phyloP scores from a whole-genome alignment of 2,113 vertebrate genomes.

The Oncorhynchus kisutch region DNA sequence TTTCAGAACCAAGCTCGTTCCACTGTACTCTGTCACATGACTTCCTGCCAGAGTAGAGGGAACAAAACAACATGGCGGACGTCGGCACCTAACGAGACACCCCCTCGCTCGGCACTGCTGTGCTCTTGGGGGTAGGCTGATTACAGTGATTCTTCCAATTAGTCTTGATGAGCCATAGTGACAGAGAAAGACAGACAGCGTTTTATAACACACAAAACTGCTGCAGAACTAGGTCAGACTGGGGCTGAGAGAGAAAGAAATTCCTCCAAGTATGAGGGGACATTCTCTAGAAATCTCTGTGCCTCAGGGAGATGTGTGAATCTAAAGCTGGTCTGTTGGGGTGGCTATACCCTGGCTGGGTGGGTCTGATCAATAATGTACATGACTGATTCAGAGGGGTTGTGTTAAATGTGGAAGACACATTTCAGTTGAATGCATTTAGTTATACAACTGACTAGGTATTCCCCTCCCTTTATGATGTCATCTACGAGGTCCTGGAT shows the following conservation, averaged over 20 bases:
- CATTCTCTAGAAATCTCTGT: not conserved
- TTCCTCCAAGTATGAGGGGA: not conserved
- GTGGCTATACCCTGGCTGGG: not conserved
- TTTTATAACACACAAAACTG: conserved; percentile 8
- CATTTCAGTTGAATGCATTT: too few relatives aligned
- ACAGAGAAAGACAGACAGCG: not conserved
- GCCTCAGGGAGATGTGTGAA: not conserved
- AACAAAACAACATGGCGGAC: not conserved
- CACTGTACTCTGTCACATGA: conserved; percentile 44
- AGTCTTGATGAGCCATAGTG: conserved; percentile 68
- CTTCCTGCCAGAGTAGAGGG: conserved; percentile 45
- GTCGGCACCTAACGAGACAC: not conserved
- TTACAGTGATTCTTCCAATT: conserved; percentile 75
- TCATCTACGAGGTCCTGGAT: not conserved
- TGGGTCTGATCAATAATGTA: not conserved
- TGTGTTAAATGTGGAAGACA: too few relatives aligned
- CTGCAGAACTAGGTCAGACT: not conserved
- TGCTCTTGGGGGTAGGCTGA: conserved; percentile 68
- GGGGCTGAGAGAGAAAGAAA: not conserved
- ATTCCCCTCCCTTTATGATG: not conserved
- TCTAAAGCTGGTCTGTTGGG: not conserved
- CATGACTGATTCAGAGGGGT: not conserved
- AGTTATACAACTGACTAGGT: too few relatives aligned
- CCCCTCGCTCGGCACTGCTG: conserved; percentile 45
- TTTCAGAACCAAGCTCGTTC: not conserved